Conservation (phyloP, 2,888 invertebrate genomes). For the Limulus polyphemus region DNA sequence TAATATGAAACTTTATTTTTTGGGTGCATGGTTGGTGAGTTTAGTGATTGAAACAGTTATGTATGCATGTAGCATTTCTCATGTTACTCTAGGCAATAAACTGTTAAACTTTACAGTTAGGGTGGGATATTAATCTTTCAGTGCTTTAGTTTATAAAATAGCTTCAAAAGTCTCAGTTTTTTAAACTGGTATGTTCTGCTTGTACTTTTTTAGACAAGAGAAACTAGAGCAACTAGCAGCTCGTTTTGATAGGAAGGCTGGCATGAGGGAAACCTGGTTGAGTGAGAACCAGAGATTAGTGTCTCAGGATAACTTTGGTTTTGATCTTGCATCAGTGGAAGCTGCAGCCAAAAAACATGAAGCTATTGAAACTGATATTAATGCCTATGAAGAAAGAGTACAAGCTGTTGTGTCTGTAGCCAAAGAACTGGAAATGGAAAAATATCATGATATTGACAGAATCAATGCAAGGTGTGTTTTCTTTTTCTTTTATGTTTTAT, state of each 20-base stretch:
- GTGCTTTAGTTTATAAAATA: too few relatives aligned
- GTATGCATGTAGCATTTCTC: too few relatives aligned
- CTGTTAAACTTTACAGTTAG: too few relatives aligned
- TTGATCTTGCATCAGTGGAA: conserved; percentile 94
- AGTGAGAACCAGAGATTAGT: conserved; percentile 98
- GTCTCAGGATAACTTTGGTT: conserved; percentile 97
- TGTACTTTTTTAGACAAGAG: conserved; percentile 56
- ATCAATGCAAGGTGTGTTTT: conserved; percentile 41
- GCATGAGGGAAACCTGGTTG: conserved; percentile 99
- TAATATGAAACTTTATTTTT: too few relatives aligned
- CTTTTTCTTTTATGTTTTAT: too few relatives aligned
- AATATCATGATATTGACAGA: conserved; percentile 94
- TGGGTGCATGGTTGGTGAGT: too few relatives aligned
- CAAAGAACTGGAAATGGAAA: conserved; percentile 86
- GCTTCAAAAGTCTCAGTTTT: too few relatives aligned
- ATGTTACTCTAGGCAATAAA: too few relatives aligned
- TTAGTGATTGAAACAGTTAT: too few relatives aligned
- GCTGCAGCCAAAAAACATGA: conserved; percentile 99
- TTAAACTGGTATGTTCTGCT: too few relatives aligned
- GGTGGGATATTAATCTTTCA: too few relatives aligned
- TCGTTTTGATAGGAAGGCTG: conserved; percentile 92
- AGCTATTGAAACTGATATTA: conserved; percentile 99
- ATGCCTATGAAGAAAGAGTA: conserved; percentile 83
- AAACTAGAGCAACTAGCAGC: conserved; percentile 93
- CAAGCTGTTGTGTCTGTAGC: conserved; percentile 91